Evolutionary conservation across 2,888 invertebrate genomes (phyloP), one percentile per base, ranked within the genome.

Genomic region (Campoplex capitator): DNA sequence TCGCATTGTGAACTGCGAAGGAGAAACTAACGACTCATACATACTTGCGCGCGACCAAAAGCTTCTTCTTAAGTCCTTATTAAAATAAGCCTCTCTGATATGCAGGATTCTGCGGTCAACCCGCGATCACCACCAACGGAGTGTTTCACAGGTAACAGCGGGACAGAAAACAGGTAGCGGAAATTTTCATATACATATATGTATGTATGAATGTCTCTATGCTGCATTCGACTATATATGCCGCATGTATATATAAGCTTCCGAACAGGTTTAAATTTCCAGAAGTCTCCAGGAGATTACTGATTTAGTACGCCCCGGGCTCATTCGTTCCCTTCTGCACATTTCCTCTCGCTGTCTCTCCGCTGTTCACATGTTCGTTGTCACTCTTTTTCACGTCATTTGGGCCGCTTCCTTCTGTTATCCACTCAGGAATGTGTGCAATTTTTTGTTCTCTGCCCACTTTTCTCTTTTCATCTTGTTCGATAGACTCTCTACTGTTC

Each of bases 251-350:
- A 11, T 28, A 28, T 28, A 73, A 81, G 28, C 86, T 86, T 76
- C 80, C 80, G 83, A 83, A 80, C 79, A 83, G 67, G 71, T 76
- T 75, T 32, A 79, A 48, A 86, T 76, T 86, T 86, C 65, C 78
- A 56, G 73, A 48, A 79, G 79, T 48, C 80, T 48, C 80, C 54
- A 65, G 75, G 85, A 91, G 89, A 92, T 92, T 92, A 92, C 91
- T 90, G 92, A 92, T 92, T 92, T 86, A 89, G 74, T 89, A 92
- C 92, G 92, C 91, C 89, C 87, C 89, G 88, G 88, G 86, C 88
- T 88, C 89, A 89, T 90, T 91, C 90, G 89, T 91, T 91, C 87
- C 88, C 86, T 87, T 83, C 85, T 79, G 89, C 45, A 88, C 89
- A 48, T 90, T 90, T 80, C 23, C 38, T 88, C 89, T 87, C 89